Evolutionary conservation across 92 coral and sea anemone species (phyloP).

Genomic region (Bergia puertoricense): DNA sequence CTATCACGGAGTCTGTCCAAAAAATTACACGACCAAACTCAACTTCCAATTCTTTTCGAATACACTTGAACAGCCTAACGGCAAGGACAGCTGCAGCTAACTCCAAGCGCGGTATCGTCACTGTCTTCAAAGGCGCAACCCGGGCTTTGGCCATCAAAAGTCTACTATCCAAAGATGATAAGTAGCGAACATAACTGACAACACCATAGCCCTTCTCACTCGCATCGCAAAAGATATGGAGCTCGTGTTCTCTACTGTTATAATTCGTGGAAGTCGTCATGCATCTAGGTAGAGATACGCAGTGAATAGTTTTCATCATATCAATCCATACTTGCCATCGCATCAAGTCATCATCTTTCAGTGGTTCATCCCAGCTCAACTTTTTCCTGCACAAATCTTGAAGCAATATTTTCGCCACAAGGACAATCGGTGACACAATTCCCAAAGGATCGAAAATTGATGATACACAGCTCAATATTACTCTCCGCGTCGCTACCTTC

Average conservation of each 20-base stretch:
- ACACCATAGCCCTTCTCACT: conserved; percentile 43
- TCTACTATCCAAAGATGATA: background rate
- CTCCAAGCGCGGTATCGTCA: conserved; percentile 38
- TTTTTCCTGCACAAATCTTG: conserved; percentile 26
- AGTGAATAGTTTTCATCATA: background rate
- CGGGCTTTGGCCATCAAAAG: conserved; percentile 42
- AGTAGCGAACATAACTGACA: conserved; percentile 34
- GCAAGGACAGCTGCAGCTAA: conserved; percentile 30
- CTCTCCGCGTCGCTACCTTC: background rate
- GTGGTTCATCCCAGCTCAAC: conserved; percentile 30
- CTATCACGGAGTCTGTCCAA: conserved; percentile 44
- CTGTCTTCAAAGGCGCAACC: conserved; percentile 32
- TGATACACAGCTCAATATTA: background rate
- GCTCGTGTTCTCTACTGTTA: background rate
- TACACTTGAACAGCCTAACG: conserved; percentile 24
- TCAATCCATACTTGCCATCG: conserved; percentile 23
- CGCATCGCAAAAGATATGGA: conserved; percentile 47
- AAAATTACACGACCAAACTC: conserved; percentile 9
- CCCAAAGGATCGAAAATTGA: conserved; percentile 35
- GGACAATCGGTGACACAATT: background rate
- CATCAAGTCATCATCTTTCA: background rate
- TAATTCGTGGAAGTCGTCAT: background rate
- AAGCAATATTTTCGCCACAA: background rate
- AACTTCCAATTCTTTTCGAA: conserved; percentile 25
- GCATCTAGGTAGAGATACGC: background rate